Evolutionary conservation across 2,797 vertebrate genomes (phyloP).

Genomic region (Hippocampus kuda): DNA sequence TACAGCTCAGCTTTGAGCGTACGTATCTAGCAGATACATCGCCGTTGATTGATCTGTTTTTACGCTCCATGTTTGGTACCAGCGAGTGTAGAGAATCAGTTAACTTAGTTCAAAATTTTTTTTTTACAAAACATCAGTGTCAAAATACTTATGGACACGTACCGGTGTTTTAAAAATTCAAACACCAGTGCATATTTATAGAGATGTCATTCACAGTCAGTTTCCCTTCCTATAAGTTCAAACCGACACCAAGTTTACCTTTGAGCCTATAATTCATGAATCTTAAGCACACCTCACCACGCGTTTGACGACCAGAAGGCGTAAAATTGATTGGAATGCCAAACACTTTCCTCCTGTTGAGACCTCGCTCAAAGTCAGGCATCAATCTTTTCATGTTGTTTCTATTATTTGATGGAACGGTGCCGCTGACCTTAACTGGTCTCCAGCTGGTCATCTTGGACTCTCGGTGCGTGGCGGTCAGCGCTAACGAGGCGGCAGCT

Average conservation of each 20-base stretch:
- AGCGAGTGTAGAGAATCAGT: no score
- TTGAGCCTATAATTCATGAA: neutral
- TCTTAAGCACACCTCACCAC: neutral
- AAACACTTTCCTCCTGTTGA: neutral
- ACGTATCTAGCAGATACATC: neutral
- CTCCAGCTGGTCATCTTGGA: constrained; percentile 43
- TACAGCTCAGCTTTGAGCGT: neutral
- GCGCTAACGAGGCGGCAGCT: constrained; percentile 49
- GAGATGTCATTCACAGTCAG: neutral
- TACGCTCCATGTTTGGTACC: neutral
- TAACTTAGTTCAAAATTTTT: no score
- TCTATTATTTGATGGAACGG: constrained; percentile 28
- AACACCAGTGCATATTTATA: neutral
- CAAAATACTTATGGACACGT: neutral
- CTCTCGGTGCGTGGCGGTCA: constrained; percentile 34
- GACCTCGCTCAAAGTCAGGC: constrained; percentile 3
- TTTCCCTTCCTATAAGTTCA: neutral
- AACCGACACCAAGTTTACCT: neutral
- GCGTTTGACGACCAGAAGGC: neutral
- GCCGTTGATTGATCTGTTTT: no score
- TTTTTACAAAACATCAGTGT: no score
- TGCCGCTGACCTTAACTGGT: constrained; percentile 26
- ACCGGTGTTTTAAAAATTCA: no score
- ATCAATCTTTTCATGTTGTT: constrained; percentile 14
- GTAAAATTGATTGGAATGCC: constrained; percentile 1